Evolutionary conservation across 2,113 vertebrate species (phyloP), one percentile per base, ranked within the genome.

Genomic region (Callocephalon fimbriatum): DNA sequence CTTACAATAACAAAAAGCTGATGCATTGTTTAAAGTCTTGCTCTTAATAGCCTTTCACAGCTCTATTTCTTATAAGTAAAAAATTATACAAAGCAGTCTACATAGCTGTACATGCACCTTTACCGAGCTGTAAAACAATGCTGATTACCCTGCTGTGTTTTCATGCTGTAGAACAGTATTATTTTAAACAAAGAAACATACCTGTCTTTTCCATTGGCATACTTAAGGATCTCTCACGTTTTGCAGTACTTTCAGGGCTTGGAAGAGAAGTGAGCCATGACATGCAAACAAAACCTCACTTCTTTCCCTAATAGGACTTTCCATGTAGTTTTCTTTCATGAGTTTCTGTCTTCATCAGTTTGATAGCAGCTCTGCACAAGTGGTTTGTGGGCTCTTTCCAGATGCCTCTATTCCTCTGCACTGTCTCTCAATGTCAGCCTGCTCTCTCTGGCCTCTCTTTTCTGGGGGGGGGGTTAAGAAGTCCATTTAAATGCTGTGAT

Each of bases 141-240:
- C 48, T 54, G 27, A 10, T 80, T 73, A 75, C 22, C 38, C 54
- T 54, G 32, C 38, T 67, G 63, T 31, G 27, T 54, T 81, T 85
- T 75, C 80, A 47, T 45, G 48, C 44, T 65, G n/a, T 38, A 53
- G 23, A 76, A 9, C 1, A 1, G 37, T 14, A 37, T 77, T 78
- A 65, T 54, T 84, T 94, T 45, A 63, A 94, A 74, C 15, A 76
- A 78, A 88, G 45, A 51, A 74, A 85, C 94, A 11, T 97, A 97
- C 96, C 97, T 96, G 93, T 73, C 50, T 86, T 75, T 82, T 96
- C 94, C 96, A 96, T 96, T 54, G 66, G 31, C 38, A 50, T 23
- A 27, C 68, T 14, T 38, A 61, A 29, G 25, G 50, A 54, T 84
- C 31, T n/a, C 27, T 61, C 68, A 70, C 15, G 1, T 91, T 87